A percentile compares a stretch with the other conserved stretches of the same genome.
These are phyloP conservation scores for Odocoileus virginianus DNA, from an alignment of 2,113 vertebrate genomes.

Conservation along the genomic window DNA sequence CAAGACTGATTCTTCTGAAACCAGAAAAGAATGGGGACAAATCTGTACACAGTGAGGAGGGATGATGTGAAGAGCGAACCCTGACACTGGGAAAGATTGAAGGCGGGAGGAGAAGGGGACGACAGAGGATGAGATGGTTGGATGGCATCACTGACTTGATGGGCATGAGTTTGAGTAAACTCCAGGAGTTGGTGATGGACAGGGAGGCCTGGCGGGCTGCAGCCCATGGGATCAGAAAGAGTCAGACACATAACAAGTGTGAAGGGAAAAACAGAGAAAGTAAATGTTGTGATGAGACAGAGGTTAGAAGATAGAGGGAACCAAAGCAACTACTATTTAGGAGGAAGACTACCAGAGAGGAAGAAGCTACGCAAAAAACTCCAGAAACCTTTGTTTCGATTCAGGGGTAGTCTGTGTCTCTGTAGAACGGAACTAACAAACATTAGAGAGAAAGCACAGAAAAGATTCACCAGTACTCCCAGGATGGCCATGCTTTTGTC, in stretches of 20 bases:
- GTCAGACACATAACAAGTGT: background rate
- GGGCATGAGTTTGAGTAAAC: background rate
- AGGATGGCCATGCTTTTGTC: background rate
- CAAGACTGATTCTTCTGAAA: background rate
- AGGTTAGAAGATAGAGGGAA: background rate
- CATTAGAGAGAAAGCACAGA: background rate
- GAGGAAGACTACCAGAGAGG: background rate
- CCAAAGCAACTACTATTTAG: background rate
- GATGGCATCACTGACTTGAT: background rate
- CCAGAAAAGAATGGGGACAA: rapidly evolving
- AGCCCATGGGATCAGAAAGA: background rate
- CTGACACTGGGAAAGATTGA: background rate
- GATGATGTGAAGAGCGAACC: rapidly evolving
- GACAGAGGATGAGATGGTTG: background rate
- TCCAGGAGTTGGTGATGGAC: background rate
- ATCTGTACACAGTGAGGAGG: background rate
- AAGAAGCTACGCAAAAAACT: background rate
- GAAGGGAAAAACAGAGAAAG: no score
- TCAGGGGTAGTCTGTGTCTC: background rate
- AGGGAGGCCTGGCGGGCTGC: background rate
- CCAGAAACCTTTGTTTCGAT: background rate
- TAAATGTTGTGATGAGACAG: background rate
- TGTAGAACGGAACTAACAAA: no score
- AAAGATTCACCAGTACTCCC: background rate
- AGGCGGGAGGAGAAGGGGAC: background rate